phyloP scores from a whole-genome alignment of 1,140 invertebrate genomes.

The Caerostris darwini region DNA sequence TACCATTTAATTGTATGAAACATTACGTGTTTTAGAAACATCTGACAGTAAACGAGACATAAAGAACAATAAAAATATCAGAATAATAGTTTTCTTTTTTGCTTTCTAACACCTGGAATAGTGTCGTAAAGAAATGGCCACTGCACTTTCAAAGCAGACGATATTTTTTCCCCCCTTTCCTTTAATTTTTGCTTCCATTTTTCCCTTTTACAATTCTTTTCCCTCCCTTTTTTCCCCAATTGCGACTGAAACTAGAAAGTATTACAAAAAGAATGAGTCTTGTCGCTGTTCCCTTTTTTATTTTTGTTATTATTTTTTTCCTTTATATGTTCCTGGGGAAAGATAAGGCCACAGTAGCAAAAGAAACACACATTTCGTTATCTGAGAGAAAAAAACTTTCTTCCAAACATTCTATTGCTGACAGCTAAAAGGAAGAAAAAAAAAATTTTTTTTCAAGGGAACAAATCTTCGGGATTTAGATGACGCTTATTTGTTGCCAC shows the following conservation, averaged over 20 bases:
- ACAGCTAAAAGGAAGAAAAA: no score
- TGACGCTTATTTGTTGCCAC: no score
- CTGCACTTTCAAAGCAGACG: not conserved
- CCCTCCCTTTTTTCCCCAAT: not conserved
- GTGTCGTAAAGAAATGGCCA: not conserved
- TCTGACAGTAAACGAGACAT: not conserved
- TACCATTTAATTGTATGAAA: no score
- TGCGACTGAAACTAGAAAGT: constrained; percentile 11
- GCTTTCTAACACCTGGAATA: not conserved
- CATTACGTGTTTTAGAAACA: not conserved
- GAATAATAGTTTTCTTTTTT: not conserved
- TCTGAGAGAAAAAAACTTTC: no score
- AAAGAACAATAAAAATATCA: not conserved
- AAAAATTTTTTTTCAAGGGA: no score
- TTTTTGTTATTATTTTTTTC: no score
- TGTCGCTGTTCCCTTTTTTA: no score
- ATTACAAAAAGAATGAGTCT: not conserved
- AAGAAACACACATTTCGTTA: no score
- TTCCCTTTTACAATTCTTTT: not conserved
- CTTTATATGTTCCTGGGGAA: no score
- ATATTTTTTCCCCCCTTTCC: not conserved
- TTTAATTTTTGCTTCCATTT: not conserved
- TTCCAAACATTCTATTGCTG: no score
- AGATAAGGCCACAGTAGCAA: no score
- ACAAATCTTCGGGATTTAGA: no score